Evolutionary conservation across 1,140 invertebrate genomes (phyloP).

Genomic region (Cyrtorhinus lividipennis): DNA sequence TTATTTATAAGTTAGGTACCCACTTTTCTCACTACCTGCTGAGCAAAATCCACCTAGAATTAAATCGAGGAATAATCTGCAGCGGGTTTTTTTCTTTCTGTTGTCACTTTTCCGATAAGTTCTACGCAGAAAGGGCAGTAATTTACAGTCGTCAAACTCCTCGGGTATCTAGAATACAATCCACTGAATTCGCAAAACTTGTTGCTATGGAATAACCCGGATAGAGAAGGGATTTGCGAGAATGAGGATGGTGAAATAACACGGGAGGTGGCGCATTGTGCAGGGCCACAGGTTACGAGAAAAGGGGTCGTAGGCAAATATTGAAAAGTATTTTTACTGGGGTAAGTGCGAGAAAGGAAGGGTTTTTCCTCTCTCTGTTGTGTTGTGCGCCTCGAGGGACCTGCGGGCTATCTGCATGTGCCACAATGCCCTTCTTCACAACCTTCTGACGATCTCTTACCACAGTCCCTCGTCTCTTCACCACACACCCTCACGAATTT

Average conservation of each 20-base stretch:
- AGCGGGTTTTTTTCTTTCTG: too few species aligned
- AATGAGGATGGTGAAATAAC: slow-evolving; percentile 2
- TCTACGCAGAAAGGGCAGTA: too few species aligned
- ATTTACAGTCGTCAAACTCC: too few species aligned
- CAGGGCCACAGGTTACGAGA: background rate
- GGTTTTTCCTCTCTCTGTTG: background rate
- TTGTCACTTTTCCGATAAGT: too few species aligned
- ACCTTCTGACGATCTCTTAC: background rate
- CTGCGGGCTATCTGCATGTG: slow-evolving; percentile 7
- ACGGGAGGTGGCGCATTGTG: background rate
- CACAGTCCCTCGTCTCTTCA: background rate
- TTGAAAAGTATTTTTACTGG: slow-evolving; percentile 3
- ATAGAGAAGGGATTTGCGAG: background rate
- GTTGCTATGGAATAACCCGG: slow-evolving; percentile 1
- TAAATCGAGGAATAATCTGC: too few species aligned
- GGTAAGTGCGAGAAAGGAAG: slow-evolving; percentile 3
- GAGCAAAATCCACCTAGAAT: too few species aligned
- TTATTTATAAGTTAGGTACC: too few species aligned
- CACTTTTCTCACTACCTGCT: too few species aligned
- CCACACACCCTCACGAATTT: too few species aligned
- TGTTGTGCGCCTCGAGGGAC: slow-evolving; percentile 1
- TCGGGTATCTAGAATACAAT: too few species aligned
- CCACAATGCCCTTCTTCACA: slow-evolving; percentile 1
- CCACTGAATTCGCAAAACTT: too few species aligned
- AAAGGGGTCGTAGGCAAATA: slow-evolving; percentile 6